Base-by-base conservation (phyloP, 2,797 vertebrate genomes). In the Sebastes kiyomatsui region DNA sequence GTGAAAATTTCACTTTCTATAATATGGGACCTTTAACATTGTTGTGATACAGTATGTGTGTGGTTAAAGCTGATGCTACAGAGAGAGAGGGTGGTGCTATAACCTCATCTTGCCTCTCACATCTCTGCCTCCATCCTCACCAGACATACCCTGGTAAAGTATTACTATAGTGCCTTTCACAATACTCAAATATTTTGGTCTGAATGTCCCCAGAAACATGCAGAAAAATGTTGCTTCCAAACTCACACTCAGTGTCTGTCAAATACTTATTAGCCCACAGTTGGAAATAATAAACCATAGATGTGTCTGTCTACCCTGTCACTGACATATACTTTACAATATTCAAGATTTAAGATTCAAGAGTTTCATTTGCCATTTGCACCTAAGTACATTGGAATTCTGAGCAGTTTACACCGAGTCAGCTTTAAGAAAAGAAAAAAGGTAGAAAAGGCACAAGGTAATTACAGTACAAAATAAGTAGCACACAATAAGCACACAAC, bases 1-100 rank as follows among this genome's bases (percentile, higher is more conserved):
- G 0, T 14, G 35, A 6, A 0, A 38, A 38, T 38, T 14, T 38
- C 1, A 38, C 35, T 38, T 16, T 42, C 1, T 14, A 16, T 14
- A 42, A 14, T 16, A 14, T 42, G 38, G 38, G 38, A 71, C 2
- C 32, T 33, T 12, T 25, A 2, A 49, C 72, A 4, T 25, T 1
- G 42, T 22, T 5, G 32, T 70, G 66, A 35, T 13, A 10, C n/a
- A 2, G 5, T 1, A 14, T 5, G 12, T 16, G n/a, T 49, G 35
- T 35, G 13, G 6, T 35, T 71, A 2, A 27, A 49, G 35, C 5
- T 3, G 52, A 28, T 27, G 32, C 20, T 38, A 5, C 14, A 10
- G 58, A 56, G 18, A 27, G 42, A 11, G 42, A 42, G 16, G 42
- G 11, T 7, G 23, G 66, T 22, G 6, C 38, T 27, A 12, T 13